Evolutionary conservation across 2,888 invertebrate genomes (phyloP).

Genomic region (Nomada flava): DNA sequence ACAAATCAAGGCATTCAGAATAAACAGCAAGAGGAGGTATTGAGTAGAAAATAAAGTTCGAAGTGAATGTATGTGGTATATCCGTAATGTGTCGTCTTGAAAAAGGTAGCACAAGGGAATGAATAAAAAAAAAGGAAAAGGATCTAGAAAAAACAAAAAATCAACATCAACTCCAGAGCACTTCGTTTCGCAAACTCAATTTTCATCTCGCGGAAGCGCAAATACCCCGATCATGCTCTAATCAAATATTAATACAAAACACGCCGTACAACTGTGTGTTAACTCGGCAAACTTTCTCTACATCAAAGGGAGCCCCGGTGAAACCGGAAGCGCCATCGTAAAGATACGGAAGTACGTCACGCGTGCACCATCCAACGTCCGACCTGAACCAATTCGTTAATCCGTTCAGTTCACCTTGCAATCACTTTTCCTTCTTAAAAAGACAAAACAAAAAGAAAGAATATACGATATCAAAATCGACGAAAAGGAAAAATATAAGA

Average conservation of each 20-base stretch:
- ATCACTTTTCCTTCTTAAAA: neutral
- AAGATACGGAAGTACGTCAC: constrained; percentile 29
- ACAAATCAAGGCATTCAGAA: neutral
- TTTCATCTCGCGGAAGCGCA: constrained; percentile 23
- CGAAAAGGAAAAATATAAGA: too few relatives aligned
- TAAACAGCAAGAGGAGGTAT: neutral
- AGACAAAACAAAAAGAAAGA: too few relatives aligned
- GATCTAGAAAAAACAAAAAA: neutral
- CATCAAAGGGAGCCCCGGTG: constrained; percentile 24
- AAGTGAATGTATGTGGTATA: too few relatives aligned
- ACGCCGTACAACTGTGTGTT: constrained; percentile 32
- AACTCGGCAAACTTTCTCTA: constrained; percentile 47
- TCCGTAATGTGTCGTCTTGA: neutral
- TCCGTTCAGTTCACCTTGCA: neutral
- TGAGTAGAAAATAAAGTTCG: too few relatives aligned
- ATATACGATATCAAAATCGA: too few relatives aligned
- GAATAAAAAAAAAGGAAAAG: neutral
- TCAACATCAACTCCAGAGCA: too few relatives aligned
- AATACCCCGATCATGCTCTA: constrained; percentile 45
- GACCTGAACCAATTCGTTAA: constrained; percentile 5
- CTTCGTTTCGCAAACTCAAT: constrained; percentile 30
- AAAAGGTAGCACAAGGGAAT: neutral
- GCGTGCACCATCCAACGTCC: neutral
- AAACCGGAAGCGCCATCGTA: constrained; percentile 39
- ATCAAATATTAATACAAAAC: constrained; percentile 58